These are phyloP conservation scores for Poicephalus gulielmi DNA, from an alignment of 2,113 vertebrate species.

Conservation along the genomic window DNA sequence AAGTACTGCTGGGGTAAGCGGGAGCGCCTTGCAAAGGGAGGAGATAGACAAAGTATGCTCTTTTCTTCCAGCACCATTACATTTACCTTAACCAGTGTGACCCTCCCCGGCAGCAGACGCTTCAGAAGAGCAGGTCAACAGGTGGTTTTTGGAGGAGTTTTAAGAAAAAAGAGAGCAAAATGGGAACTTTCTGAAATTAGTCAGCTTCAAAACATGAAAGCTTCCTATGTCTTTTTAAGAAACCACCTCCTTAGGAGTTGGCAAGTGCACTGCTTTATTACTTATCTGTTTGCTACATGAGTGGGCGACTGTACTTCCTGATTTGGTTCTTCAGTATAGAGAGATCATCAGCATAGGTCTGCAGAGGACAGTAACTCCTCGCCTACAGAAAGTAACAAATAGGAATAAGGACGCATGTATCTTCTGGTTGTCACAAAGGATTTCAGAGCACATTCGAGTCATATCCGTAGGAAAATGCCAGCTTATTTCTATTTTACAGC, in stretches of 20 bases:
- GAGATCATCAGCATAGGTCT: slow-evolving; percentile 59
- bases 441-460: not conserved
- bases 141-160: not conserved
- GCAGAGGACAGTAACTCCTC: slow-evolving; percentile 55
- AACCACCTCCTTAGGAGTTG: slow-evolving; percentile 64
- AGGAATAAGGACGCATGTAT: slow-evolving; percentile 11
- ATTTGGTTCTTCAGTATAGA: slow-evolving; percentile 49
- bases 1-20: fast-evolving
- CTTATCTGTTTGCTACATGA: slow-evolving; percentile 51
- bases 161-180: not conserved
- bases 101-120: not conserved
- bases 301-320: slow-evolving; percentile 62
- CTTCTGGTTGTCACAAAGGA: slow-evolving; percentile 32
- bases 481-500: slow-evolving; percentile 2
- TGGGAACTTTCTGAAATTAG: slow-evolving; percentile 56
- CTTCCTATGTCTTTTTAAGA: slow-evolving; percentile 67
- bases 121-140: not conserved
- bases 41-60: not conserved
- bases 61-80: not conserved
- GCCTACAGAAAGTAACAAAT: slow-evolving; percentile 45
- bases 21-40: not conserved
- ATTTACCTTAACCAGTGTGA: not conserved
- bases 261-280: slow-evolving; percentile 62
- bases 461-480: not conserved
- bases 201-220: slow-evolving; percentile 55